phyloP scores from a whole-genome alignment of 2,113 vertebrate species.

The Crotalus viridis region DNA sequence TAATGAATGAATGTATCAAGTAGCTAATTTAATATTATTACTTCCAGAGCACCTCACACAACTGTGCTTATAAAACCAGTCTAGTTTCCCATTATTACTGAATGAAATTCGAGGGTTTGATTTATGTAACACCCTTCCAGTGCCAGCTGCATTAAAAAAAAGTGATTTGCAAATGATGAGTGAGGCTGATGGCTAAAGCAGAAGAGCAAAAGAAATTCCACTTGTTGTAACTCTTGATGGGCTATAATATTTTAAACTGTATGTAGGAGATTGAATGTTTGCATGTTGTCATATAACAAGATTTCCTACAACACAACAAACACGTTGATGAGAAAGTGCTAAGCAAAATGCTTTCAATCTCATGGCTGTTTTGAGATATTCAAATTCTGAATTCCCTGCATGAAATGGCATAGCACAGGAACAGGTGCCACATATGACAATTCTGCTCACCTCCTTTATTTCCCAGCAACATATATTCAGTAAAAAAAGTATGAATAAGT shows the following conservation, averaged over 20 bases:
- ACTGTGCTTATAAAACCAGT: not conserved
- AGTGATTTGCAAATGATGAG: not conserved
- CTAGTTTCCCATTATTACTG: not conserved
- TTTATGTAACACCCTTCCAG: not conserved
- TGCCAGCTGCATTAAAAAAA: not conserved
- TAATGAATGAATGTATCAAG: not conserved
- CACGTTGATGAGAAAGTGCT: not conserved
- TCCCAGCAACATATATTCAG: not conserved
- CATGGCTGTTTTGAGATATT: not conserved
- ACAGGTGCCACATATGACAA: not conserved
- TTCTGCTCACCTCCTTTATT: not conserved
- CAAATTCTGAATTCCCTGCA: not conserved
- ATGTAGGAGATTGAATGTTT: not conserved
- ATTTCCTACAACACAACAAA: not conserved
- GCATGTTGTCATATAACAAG: not conserved
- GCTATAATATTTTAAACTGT: not conserved
- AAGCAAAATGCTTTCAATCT: not conserved
- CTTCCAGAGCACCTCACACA: not conserved
- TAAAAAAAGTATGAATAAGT: not conserved
- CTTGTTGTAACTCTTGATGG: not conserved
- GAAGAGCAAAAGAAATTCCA: not conserved
- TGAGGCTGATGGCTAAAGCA: not conserved
- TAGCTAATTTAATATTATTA: not conserved
- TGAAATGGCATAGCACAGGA: not conserved
- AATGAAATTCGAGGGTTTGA: conserved; percentile 9